Evolutionary conservation across 2,888 invertebrate species (phyloP).

Genomic region (Callyntrura guangdongensis): DNA sequence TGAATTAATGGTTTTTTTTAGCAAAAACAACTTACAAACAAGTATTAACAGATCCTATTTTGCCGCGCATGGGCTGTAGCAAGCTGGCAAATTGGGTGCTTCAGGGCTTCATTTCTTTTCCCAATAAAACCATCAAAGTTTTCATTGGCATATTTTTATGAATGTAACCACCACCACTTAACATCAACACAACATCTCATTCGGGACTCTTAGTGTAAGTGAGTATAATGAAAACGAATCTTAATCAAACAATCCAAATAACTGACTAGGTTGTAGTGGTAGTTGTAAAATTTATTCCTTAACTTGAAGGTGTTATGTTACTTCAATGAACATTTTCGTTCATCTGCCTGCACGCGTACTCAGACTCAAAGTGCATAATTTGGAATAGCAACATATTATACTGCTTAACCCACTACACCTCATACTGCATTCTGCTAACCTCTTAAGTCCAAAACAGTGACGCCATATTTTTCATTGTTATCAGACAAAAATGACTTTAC

Average conservation of each 20-base stretch:
- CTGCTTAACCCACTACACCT: background rate
- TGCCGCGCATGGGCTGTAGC: too few relatives aligned
- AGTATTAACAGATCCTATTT: too few relatives aligned
- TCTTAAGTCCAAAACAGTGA: background rate
- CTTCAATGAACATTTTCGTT: background rate
- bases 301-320: background rate
- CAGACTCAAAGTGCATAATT: background rate
- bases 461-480: background rate
- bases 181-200: background rate
- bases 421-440: background rate
- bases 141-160: background rate
- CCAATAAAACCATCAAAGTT: background rate
- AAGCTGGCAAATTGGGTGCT: too few relatives aligned
- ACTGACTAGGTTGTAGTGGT: slow-evolving; percentile 34
- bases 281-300: slow-evolving; percentile 5
- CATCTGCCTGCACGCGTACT: background rate
- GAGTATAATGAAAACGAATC: background rate
- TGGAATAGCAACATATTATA: background rate
- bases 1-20: too few relatives aligned
- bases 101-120: too few relatives aligned
- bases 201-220: background rate
- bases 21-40: too few relatives aligned
- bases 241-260: slow-evolving; percentile 23
- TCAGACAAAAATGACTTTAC: slow-evolving; percentile 37
- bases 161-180: background rate